These are phyloP conservation scores for Latrodectus hesperus DNA, from an alignment of 2,888 invertebrate genomes.

Conservation along the genomic window DNA sequence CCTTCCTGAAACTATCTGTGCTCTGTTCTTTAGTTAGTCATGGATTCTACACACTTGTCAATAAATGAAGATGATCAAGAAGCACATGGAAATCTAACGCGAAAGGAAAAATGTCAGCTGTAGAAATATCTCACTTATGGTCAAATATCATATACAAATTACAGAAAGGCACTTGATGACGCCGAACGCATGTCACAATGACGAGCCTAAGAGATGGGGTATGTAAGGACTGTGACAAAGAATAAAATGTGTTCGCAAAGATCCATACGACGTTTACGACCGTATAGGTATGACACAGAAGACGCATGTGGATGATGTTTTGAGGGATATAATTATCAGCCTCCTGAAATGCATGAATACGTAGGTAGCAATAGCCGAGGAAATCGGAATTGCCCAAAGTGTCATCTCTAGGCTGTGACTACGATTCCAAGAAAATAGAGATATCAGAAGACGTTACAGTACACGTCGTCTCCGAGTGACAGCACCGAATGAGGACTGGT, in stretches of 20 bases:
- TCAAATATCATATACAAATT: slow-evolving; percentile 16
- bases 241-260: slow-evolving; percentile 6
- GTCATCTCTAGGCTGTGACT: not conserved
- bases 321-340: slow-evolving; percentile 17
- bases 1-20: too few species aligned
- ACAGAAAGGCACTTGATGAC: not conserved
- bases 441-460: not conserved
- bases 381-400: slow-evolving; percentile 7
- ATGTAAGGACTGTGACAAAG: slow-evolving; percentile 1
- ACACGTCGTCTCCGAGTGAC: not conserved
- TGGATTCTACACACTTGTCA: not conserved
- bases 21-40: too few species aligned
- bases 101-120: slow-evolving; percentile 19
- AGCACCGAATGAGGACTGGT: too few species aligned
- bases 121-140: slow-evolving; percentile 21
- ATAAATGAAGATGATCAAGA: not conserved
- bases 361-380: not conserved
- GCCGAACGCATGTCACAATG: slow-evolving; percentile 10
- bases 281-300: not conserved
- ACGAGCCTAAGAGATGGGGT: not conserved
- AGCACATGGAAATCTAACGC: not conserved
- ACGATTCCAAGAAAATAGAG: not conserved
- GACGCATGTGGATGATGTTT: slow-evolving; percentile 18
- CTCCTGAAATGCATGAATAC: not conserved
- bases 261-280: not conserved